Evolutionary conservation across 2,888 invertebrate genomes (phyloP), one percentile per base, ranked within the genome.

Genomic region (Chrysodeixis includens): DNA sequence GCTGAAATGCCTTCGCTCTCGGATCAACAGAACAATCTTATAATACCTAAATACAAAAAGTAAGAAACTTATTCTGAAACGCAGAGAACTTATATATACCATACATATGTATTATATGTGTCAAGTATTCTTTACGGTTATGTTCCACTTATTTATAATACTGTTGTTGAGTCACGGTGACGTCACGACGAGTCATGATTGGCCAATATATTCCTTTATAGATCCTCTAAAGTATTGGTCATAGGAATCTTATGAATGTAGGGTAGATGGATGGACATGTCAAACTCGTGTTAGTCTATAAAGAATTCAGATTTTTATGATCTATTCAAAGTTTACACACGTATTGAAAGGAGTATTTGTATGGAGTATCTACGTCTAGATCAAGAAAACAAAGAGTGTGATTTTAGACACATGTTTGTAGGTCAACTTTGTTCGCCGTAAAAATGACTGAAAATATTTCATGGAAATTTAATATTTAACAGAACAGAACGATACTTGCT

Each of bases 101-200:
- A 26, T 26, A 20, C 46, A 20, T 49, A 20, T 40, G 40, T 40
- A 40, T 14, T 40, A 46, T 46, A 9, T 49, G 9, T 49, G 9
- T 20, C 4, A 20, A 10, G 20, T 35, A 14, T 35, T 35, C 20
- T 7, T 20, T 20, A 49, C 2, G 18, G n/a, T n/a, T 44, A 16
- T 20, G 20, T 49, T 49, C 20, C 20, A 18, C 18, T 20, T 49
- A 49, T 49, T 49, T 49, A 49, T 49, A 20, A 49, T 49, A 20
- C 18, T 49, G 46, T 49, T 49, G 46, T 49, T 20, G 46, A 49
- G 20, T 49, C 46, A 49, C 46, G 46, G 3, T 49, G 46, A 49
- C 46, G 46, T 49, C 46, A 40, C 40, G 40, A n/a, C 40, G 0
- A 40, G 40, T n/a, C 40, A 40, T 40, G 40, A n/a, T 40, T 40